Evolutionary conservation across 1,140 invertebrate species (phyloP).

Genomic region (Formica exsecta): DNA sequence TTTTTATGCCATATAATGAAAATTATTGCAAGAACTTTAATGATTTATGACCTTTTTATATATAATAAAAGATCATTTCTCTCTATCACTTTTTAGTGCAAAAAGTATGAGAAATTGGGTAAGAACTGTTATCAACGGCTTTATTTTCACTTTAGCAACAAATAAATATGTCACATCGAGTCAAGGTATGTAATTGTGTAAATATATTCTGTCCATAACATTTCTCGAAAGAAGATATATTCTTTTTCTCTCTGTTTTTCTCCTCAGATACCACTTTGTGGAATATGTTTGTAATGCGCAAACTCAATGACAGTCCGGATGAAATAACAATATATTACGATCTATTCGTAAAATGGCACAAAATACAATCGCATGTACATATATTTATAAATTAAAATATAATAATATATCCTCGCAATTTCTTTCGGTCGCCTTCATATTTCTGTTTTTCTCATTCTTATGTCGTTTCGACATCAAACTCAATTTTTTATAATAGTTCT

Average conservation of each 20-base stretch:
- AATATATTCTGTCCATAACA: constrained; percentile 69
- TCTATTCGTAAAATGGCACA: constrained; percentile 80
- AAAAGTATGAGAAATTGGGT: neutral
- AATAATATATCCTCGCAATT: constrained; percentile 74
- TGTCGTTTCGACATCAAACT: constrained; percentile 11
- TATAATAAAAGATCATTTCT: neutral
- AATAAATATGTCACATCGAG: constrained; percentile 81
- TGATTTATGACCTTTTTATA: neutral
- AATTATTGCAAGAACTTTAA: neutral
- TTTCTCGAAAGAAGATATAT: constrained; percentile 28
- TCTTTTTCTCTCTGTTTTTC: constrained; percentile 37
- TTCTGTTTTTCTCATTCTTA: constrained; percentile 19
- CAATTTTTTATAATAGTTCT: constrained; percentile 44
- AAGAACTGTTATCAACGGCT: constrained; percentile 69
- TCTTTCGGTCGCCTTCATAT: constrained; percentile 51
- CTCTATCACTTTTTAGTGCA: neutral
- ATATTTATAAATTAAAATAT: constrained; percentile 75
- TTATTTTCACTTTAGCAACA: constrained; percentile 81
- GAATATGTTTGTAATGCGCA: constrained; percentile 48
- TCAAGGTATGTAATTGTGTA: constrained; percentile 74
- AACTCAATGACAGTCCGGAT: constrained; percentile 59
- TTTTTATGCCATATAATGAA: neutral
- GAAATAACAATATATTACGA: constrained; percentile 65
- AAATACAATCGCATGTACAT: constrained; percentile 74
- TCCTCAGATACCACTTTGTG: constrained; percentile 30